Evolutionary conservation across 2,888 invertebrate species (phyloP), one percentile per base, ranked within the genome.

Genomic region (Drepana falcataria): DNA sequence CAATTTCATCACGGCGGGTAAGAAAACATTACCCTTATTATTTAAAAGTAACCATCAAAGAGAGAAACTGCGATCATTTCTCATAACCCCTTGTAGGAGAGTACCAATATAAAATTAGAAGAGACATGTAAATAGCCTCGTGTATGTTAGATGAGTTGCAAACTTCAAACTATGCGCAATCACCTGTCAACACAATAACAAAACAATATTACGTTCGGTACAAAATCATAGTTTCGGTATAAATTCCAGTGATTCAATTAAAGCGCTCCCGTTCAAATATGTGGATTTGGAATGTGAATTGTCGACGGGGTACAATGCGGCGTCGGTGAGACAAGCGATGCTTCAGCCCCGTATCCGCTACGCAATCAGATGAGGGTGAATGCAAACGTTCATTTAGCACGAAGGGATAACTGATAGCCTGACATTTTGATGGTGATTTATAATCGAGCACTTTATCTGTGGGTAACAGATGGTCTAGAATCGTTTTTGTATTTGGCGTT

Each of bases 351-450:
- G 63, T 57, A 58, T 65, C 64, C 63, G 64, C 67, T 69, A 69
- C 64, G 69, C 69, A 71, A 73, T 73, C 68, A 67, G 64, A 68
- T 59, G 58, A 55, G 59, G 62, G 65, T 57, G 56, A 58, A 61
- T 59, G 63, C 62, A 62, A 68, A 62, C 69, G 64, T 65, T 66
- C 65, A 63, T 68, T 68, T 66, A 60, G 57, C 57, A 56, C 49
- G 49, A 37, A n/a, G 49, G 49, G 35, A n/a, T 37, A 49, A 51
- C 40, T 51, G 51, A 51, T 33, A 34, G 51, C 51, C 7, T 41
- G 49, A 49, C 37, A 37, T 35, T 49, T 49, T 49, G 49, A 49
- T 49, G 51, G 51, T 51, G 51, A 51, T 51, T 51, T 51, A 51
- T 51, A 51, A 44, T 37, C 49, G 49, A 49, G 49, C 9, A 49